phyloP scores from a whole-genome alignment of 2,797 vertebrate species.

The Amazona ochrocephala region DNA sequence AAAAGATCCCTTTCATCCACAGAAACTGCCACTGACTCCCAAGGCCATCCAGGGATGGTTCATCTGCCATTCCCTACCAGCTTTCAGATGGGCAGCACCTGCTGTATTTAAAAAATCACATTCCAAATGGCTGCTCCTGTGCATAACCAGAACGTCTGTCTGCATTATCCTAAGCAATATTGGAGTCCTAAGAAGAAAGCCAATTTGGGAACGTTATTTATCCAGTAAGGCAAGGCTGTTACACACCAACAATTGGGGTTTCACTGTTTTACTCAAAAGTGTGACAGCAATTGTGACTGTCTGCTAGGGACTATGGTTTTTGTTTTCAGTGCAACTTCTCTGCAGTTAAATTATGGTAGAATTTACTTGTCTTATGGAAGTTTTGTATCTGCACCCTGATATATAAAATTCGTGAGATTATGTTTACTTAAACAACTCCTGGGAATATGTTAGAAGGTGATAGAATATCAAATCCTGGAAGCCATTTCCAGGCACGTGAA shows the following conservation, averaged over 20 bases:
- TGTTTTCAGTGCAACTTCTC: accelerated
- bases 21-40: background rate
- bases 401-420: background rate
- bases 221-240: background rate
- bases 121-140: background rate
- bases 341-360: background rate
- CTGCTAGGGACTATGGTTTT: background rate
- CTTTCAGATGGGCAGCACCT: background rate
- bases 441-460: background rate
- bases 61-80: background rate
- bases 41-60: background rate
- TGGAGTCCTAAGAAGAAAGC: background rate
- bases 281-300: background rate
- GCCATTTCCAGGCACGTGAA: background rate
- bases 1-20: background rate
- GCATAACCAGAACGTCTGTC: background rate
- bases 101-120: background rate
- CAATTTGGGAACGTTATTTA: background rate
- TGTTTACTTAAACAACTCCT: background rate
- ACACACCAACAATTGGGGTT: background rate
- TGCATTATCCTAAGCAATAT: background rate
- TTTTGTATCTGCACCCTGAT: background rate
- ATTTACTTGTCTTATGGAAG: background rate
- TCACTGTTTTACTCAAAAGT: background rate
- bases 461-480: background rate